Evolutionary conservation across 2,797 vertebrate species (phyloP).

Genomic region (Gila robusta): DNA sequence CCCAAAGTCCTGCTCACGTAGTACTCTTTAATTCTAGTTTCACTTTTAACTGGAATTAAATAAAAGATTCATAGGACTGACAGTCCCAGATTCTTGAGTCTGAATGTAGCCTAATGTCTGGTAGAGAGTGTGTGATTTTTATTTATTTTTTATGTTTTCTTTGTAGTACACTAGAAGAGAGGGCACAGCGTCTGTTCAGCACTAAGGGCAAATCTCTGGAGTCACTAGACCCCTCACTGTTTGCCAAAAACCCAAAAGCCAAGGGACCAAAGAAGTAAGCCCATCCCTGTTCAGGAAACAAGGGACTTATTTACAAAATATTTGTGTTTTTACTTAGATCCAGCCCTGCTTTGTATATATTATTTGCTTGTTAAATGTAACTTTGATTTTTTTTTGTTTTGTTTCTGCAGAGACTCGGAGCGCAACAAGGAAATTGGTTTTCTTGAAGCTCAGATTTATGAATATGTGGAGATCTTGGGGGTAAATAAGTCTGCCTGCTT

Average conservation of each 20-base stretch:
- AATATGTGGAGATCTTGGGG: conserved; percentile 96
- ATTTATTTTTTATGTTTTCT: neutral
- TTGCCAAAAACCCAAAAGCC: conserved; percentile 97
- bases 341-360: neutral
- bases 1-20: neutral
- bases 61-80: neutral
- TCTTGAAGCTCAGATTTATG: conserved; percentile 96
- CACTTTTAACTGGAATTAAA: neutral
- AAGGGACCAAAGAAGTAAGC: conserved; percentile 94
- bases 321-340: neutral
- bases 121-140: neutral
- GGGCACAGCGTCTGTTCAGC: conserved; percentile 95
- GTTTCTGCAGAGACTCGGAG: conserved; percentile 88
- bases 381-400: neutral
- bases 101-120: neutral
- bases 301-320: too few relatives aligned
- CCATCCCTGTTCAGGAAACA: too few relatives aligned
- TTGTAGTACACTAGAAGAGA: conserved; percentile 91
- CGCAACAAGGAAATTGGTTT: conserved; percentile 96
- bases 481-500: conserved; percentile 69
- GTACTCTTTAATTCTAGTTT: neutral
- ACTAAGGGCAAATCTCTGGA: conserved; percentile 98
- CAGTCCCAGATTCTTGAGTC: neutral
- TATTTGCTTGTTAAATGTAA: neutral
- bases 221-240: conserved; percentile 91